These are phyloP conservation scores for Pararge aegeria DNA, from an alignment of 1,140 invertebrate genomes.

Conservation along the genomic window DNA sequence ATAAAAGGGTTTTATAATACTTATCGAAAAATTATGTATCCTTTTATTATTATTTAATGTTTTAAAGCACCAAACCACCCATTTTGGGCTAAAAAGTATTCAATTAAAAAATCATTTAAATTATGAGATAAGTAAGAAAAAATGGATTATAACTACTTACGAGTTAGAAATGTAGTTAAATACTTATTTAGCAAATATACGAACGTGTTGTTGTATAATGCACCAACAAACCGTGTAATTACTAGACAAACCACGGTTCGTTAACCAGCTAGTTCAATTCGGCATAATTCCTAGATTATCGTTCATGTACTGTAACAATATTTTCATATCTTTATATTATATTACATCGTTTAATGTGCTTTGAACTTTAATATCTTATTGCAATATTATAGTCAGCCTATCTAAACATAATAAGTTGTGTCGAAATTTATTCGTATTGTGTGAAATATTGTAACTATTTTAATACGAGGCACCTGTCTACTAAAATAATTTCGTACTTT, in stretches of 20 bases:
- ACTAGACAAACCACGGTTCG: conserved; percentile 28
- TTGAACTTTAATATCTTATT: conserved; percentile 3
- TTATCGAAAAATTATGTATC: too few relatives aligned
- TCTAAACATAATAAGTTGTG: too few relatives aligned
- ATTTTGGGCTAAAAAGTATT: too few relatives aligned
- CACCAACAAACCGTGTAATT: conserved; percentile 37
- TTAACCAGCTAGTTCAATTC: conserved; percentile 34
- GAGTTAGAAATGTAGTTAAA: too few relatives aligned
- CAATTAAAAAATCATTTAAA: too few relatives aligned
- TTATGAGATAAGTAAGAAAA: too few relatives aligned
- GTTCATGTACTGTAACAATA: conserved; percentile 4
- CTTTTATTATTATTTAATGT: too few relatives aligned
- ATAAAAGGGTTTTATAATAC: too few relatives aligned
- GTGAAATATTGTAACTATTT: not conserved
- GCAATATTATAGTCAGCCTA: not conserved
- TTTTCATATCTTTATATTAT: conserved; percentile 9
- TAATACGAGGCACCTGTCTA: not conserved
- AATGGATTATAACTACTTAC: too few relatives aligned
- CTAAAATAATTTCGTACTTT: too few relatives aligned
- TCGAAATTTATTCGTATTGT: too few relatives aligned
- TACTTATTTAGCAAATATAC: not conserved
- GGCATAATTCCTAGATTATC: conserved; percentile 22
- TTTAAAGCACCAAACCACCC: too few relatives aligned
- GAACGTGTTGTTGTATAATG: conserved; percentile 35
- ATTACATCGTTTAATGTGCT: conserved; percentile 5